Evolutionary conservation across 2,888 invertebrate species (phyloP), one percentile per base, ranked within the genome.

Genomic region (Noctua janthina): DNA sequence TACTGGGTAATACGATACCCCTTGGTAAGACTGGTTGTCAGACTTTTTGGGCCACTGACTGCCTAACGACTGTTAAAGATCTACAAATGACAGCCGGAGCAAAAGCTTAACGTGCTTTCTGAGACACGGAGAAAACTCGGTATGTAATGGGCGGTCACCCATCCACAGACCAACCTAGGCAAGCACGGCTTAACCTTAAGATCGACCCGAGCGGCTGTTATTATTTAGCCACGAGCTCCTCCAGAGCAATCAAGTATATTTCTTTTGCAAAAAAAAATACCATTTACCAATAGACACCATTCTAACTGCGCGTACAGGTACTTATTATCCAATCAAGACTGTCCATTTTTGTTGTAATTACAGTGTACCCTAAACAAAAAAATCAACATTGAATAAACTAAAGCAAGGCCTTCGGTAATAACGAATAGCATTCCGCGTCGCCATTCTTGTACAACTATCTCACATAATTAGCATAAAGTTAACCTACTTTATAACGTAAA

Each of bases 401-500:
- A 64, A 79, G 76, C 91, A 90, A 90, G 92, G 91, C 86, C 91
- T 78, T 79, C 74, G 85, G 68, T 85, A 86, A 87, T 87, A 87
- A 88, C 86, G 79, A 87, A 85, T 85, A 87, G 49, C 86, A 88
- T 88, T 89, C 85, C 88, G 87, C 85, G 85, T 87, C 88, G 87
- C 86, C 87, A 90, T 92, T 90, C 91, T 90, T 89, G 90, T 91
- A 90, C 91, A 91, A 92, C 91, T 91, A 92, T 91, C 91, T 89
- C 89, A 87, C 71, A 77, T 84, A 91, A 92, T 92, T 91, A 89
- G 69, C 89, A 92, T 91, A 87, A 89, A 85, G 87, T 88, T 92
- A 90, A 91, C 92, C 91, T 77, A 92, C 87, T 89, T 92, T 77
- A 69, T 76, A 73, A 73, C 75, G 75, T 80, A 81, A 80, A 84